A percentile compares a stretch with the other conserved stretches of the same genome.
Conservation (phyloP, 2,888 invertebrate genomes). For the Andrena bucephala region DNA sequence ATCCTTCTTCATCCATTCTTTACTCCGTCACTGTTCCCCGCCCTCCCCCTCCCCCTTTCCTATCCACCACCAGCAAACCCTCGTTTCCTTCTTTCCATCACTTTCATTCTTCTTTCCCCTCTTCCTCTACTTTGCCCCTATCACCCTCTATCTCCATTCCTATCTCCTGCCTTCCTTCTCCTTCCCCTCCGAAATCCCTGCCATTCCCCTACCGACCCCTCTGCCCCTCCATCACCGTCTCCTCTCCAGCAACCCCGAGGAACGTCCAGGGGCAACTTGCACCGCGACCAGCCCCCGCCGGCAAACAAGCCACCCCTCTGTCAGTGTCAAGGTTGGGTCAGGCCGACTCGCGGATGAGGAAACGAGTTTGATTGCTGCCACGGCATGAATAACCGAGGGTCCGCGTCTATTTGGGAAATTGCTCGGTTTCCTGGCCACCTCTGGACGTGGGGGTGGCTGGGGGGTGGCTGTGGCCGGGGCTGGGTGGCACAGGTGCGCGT, state of each 20-base stretch:
- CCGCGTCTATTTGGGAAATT: slow-evolving; percentile 28
- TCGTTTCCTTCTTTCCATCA: not conserved
- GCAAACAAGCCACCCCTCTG: slow-evolving; percentile 67
- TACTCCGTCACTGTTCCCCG: not conserved
- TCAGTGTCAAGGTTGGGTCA: slow-evolving; percentile 81
- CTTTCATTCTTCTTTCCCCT: not conserved
- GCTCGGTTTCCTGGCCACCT: slow-evolving; percentile 24
- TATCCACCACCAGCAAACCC: not conserved
- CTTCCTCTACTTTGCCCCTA: not conserved
- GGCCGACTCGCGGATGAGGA: slow-evolving; percentile 43
- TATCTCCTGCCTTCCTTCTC: not conserved
- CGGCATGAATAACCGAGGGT: slow-evolving; percentile 37
- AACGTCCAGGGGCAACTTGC: slow-evolving; percentile 61
- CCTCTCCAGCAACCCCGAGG: slow-evolving; percentile 39
- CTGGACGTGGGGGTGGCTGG: not conserved
- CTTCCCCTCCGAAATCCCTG: not conserved
- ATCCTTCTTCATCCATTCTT: not conserved
- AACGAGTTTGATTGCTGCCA: slow-evolving; percentile 52
- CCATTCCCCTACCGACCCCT: not conserved
- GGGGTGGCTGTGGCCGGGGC: slow-evolving; percentile 16
- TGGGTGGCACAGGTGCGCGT: slow-evolving; percentile 27
- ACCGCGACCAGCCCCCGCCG: slow-evolving; percentile 54
- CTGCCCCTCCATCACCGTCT: not conserved
- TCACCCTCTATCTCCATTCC: not conserved
- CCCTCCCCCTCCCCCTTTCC: not conserved